phyloP scores from a whole-genome alignment of 1,140 invertebrate species.

The Cydia pomonella region DNA sequence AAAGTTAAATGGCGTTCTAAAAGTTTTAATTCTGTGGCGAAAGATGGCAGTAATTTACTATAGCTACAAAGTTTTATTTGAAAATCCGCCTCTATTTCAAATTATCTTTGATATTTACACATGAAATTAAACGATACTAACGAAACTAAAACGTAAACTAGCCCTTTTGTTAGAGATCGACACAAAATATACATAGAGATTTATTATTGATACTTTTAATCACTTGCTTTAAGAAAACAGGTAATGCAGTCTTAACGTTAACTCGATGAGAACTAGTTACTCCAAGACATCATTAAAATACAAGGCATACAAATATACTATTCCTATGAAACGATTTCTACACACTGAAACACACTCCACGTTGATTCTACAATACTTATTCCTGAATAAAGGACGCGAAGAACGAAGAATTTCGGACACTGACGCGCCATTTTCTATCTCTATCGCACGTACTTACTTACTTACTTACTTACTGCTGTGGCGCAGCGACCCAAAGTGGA shows the following conservation, averaged over 20 bases:
- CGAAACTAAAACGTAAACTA: not conserved
- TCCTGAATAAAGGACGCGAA: not conserved
- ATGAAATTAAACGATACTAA: not conserved
- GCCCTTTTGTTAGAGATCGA: not conserved
- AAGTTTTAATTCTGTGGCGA: no score
- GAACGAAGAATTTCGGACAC: no score
- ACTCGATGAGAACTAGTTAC: not conserved
- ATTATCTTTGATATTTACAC: no score
- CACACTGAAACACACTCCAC: not conserved
- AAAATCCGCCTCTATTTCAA: no score
- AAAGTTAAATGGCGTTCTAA: no score
- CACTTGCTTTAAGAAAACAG: constrained; percentile 15
- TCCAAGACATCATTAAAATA: not conserved
- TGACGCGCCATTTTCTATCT: no score
- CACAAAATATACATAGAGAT: not conserved
- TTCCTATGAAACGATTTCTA: not conserved
- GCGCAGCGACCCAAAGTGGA: no score
- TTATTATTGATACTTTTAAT: not conserved
- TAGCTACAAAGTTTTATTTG: no score
- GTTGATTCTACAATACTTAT: not conserved
- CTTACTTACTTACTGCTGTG: no score
- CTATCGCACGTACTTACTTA: no score
- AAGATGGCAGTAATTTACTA: no score
- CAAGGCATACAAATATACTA: constrained; percentile 9
- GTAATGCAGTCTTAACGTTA: constrained; percentile 19